Evolutionary conservation across 2,113 vertebrate species (phyloP).

Genomic region (Passer montanus): DNA sequence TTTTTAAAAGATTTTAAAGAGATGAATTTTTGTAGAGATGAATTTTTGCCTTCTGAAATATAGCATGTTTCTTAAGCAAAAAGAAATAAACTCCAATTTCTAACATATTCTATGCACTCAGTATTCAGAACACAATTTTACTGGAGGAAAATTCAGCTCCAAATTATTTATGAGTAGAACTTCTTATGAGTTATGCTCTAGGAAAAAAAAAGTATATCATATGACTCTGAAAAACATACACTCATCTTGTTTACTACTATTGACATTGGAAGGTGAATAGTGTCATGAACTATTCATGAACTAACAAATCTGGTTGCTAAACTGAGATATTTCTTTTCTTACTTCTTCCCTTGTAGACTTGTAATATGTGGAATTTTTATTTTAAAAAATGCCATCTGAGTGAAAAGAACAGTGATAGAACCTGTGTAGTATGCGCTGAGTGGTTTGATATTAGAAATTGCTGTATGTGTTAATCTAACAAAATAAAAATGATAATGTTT

Average conservation of each 20-base stretch:
- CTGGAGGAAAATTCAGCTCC: neutral
- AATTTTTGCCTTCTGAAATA: neutral
- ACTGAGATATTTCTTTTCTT: neutral
- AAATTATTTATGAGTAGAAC: neutral
- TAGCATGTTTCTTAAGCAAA: neutral
- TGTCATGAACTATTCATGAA: neutral
- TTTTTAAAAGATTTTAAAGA: neutral
- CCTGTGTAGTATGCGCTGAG: neutral
- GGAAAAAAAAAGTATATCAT: neutral
- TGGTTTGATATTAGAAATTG: neutral
- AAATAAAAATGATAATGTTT: neutral
- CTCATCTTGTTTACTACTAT: neutral
- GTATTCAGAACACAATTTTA: neutral
- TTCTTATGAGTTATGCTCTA: neutral
- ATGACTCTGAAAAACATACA: neutral
- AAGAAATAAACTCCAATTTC: neutral
- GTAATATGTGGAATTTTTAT: neutral
- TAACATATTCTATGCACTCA: neutral
- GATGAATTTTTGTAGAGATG: neutral
- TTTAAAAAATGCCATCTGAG: neutral
- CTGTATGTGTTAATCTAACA: neutral
- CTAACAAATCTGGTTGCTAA: neutral
- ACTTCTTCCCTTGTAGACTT: neutral
- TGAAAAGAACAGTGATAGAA: neutral
- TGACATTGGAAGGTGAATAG: neutral